A percentile compares a stretch with the other conserved stretches of the same genome.
Conservation (phyloP, 2,113 vertebrate species). For the Saguinus imperator region DNA sequence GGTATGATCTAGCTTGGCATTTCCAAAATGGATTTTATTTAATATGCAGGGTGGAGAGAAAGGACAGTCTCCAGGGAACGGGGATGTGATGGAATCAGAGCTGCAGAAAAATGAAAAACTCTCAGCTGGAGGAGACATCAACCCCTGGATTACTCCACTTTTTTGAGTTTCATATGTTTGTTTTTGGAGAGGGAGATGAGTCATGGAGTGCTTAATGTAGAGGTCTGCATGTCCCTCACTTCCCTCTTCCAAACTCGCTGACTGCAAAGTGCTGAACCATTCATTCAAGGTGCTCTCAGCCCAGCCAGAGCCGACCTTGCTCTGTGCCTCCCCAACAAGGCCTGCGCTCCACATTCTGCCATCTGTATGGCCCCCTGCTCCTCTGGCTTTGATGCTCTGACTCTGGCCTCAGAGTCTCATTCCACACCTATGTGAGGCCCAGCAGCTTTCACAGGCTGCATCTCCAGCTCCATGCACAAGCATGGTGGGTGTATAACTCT, state of each 20-base stretch:
- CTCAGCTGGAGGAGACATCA: neutral
- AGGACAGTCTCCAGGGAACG: neutral
- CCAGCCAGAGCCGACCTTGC: neutral
- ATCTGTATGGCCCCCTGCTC: accelerated
- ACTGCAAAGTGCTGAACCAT: neutral
- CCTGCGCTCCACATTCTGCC: neutral
- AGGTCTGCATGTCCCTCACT: neutral
- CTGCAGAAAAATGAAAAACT: neutral
- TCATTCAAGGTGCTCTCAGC: neutral
- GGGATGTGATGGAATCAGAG: neutral
- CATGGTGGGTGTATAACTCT: neutral
- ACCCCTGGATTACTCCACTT: neutral
- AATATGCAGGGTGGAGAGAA: neutral
- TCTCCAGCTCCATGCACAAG: too few species aligned
- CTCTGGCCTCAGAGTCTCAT: neutral
- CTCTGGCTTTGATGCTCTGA: neutral
- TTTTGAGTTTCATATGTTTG: neutral
- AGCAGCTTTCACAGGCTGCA: neutral
- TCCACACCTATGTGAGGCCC: too few species aligned
- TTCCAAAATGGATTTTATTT: neutral
- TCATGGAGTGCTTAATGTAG: neutral
- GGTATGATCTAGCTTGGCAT: neutral
- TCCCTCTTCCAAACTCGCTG: neutral
- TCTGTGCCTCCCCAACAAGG: neutral
- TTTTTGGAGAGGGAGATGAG: neutral